Conservation (phyloP, 2,888 invertebrate genomes). For the Rhorus exstirpatorius region DNA sequence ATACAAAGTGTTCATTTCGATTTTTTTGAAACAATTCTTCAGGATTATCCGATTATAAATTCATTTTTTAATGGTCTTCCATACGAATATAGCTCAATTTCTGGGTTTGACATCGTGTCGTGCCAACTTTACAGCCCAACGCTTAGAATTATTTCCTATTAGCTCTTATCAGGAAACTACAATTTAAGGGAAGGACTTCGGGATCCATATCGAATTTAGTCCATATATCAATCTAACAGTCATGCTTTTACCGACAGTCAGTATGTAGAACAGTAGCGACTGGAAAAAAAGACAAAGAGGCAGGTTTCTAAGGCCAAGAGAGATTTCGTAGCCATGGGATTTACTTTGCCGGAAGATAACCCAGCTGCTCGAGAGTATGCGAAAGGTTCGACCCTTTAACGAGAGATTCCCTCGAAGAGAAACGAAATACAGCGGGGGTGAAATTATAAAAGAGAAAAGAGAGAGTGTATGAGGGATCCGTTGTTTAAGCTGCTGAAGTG, state of each 20-base stretch:
- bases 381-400: slow-evolving; percentile 77
- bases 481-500: slow-evolving; percentile 84
- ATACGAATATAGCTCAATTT: not conserved
- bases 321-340: slow-evolving; percentile 39
- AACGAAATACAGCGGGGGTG: slow-evolving; percentile 25
- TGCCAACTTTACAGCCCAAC: not conserved
- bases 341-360: slow-evolving; percentile 18
- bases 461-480: slow-evolving; percentile 73
- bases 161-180: not conserved
- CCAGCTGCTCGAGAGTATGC: slow-evolving; percentile 42
- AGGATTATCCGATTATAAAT: no score
- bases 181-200: not conserved
- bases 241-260: not conserved
- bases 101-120: not conserved
- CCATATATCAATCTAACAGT: not conserved
- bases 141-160: not conserved
- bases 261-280: not conserved
- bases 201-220: not conserved
- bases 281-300: not conserved
- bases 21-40: not conserved
- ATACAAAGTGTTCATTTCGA: not conserved
- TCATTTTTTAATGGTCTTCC: not conserved
- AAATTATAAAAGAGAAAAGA: slow-evolving; percentile 22
- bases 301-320: not conserved
- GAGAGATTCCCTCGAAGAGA: slow-evolving; percentile 74